Evolutionary conservation across 2,888 invertebrate species (phyloP), one percentile per base, ranked within the genome.

Genomic region (Salpingus planirostris): DNA sequence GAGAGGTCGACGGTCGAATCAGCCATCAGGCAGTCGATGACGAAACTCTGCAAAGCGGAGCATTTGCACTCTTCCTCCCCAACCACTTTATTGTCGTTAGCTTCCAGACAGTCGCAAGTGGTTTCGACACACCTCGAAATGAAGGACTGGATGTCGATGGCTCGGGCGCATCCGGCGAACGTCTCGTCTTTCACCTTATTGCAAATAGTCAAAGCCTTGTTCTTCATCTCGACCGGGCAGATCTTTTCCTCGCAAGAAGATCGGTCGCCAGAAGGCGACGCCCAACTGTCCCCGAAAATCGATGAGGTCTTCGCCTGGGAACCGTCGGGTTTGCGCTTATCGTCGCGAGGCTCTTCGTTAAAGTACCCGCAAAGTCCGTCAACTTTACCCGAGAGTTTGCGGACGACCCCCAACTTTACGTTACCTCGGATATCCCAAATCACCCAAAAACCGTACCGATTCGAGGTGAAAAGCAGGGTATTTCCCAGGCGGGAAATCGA

Each of bases 311-410:
- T 56, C 0, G 80, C 75, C 2, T 69, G 52, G 1, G 52, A 55
- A 0, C 87, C 87, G 55, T 76, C 73, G 0, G 87, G 87, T 40
- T 74, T 69, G 2, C 76, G 71, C 27, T 79, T 77, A 55, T 89
- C 89, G 59, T 87, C 84, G 24, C 55, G 49, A 0, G 67, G 50
- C 14, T 71, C 62, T 2, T 77, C 78, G 60, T 84, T 83, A 58
- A 76, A 85, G 36, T 73, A 78, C 2, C 89, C 89, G 55, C 89
- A 90, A 6, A 89, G 64, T 0, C 89, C 89, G 49, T 85, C 83
- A 0, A 88, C 78, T 23, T 71, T 68, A 5, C 74, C 70, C 36
- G 66, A 59, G 44, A 78, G 67, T 46, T 73, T 74, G 29, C 74
- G 73, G 1, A 74, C 70, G 27, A 86, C 79, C 40, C 80, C 82